A percentile compares a stretch with the other conserved stretches of the same genome.
phyloP scores from a whole-genome alignment of 2,888 invertebrate genomes.

The Yponomeuta evonymella region DNA sequence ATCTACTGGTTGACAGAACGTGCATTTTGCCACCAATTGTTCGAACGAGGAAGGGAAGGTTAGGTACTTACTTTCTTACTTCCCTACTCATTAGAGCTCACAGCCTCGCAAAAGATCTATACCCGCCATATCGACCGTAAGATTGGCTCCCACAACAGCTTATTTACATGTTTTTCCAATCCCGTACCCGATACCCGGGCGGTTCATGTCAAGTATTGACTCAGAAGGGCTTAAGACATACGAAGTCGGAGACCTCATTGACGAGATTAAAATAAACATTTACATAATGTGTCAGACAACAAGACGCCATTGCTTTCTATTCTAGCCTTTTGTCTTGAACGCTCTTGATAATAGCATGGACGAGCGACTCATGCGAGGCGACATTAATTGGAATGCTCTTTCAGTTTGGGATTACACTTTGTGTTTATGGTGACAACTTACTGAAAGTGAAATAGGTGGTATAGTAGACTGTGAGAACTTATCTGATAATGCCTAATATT shows the following conservation, averaged over 20 bases:
- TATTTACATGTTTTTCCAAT: conserved; percentile 65
- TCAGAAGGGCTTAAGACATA: conserved; percentile 39
- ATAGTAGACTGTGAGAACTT: too few relatives aligned
- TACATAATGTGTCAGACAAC: conserved; percentile 56
- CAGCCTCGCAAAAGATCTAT: not conserved
- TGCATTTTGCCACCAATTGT: too few relatives aligned
- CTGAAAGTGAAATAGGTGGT: not conserved
- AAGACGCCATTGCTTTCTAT: conserved; percentile 35
- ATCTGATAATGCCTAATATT: too few relatives aligned
- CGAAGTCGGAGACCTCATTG: conserved; percentile 25
- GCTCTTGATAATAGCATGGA: conserved; percentile 20
- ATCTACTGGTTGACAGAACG: too few relatives aligned
- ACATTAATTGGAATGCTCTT: conserved; percentile 17
- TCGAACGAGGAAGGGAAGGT: too few relatives aligned
- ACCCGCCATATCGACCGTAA: conserved; percentile 8
- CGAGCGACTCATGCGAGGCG: not conserved
- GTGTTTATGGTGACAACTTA: not conserved
- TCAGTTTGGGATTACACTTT: conserved; percentile 19
- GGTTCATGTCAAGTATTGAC: conserved; percentile 62
- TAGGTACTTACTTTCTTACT: too few relatives aligned
- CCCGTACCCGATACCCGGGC: conserved; percentile 46
- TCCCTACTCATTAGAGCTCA: not conserved
- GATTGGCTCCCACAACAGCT: conserved; percentile 18
- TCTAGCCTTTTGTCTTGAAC: conserved; percentile 25
- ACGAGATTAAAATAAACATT: conserved; percentile 52